Base-by-base conservation (phyloP, 2,888 invertebrate genomes). In the Agriopis marginaria region DNA sequence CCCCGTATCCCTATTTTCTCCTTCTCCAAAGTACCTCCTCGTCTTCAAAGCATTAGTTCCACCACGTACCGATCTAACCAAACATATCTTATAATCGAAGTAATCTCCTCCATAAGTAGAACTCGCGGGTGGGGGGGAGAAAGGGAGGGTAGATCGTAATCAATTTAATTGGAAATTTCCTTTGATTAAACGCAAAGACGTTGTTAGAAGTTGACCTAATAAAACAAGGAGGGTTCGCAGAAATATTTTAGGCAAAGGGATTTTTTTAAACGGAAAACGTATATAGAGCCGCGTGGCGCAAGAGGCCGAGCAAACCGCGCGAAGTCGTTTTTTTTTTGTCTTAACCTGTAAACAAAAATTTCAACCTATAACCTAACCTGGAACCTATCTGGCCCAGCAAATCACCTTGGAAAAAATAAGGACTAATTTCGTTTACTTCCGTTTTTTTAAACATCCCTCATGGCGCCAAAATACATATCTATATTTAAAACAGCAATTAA, bases 151-250 rank as follows among this genome's bases (percentile, higher is more conserved):
- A 81, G 93, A 94, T 93, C 88, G 91, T 91, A 91, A 94, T 94
- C 94, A 91, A 92, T 93, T 94, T 93, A 94, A 94, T 93, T 94
- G 94, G 94, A 93, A 93, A 93, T 93, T 92, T 94, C 94, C 94
- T 93, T 94, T 94, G 94, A 94, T 94, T 94, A 93, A 92, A 93
- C 92, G 92, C 93, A 92, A 93, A 93, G 93, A 93, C 93, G 93
- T 90, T 93, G 92, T 91, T 92, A 92, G 90, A 93, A 94, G 92
- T 93, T 93, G 93, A 92, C 93, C 93, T 89, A 92, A 91, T 93
- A 93, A 92, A 92, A 90, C 88, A 86, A 75, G 89, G 84, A 92
- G 39, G 65, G 93, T 85, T 72, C 6, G 88, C 88, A 89, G 39
- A 54, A 80, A 70, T 63, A 60, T 12, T 53, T 32, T 23, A 12